phyloP scores from a whole-genome alignment of 1,140 invertebrate species.

The Heliconius hewitsoni region DNA sequence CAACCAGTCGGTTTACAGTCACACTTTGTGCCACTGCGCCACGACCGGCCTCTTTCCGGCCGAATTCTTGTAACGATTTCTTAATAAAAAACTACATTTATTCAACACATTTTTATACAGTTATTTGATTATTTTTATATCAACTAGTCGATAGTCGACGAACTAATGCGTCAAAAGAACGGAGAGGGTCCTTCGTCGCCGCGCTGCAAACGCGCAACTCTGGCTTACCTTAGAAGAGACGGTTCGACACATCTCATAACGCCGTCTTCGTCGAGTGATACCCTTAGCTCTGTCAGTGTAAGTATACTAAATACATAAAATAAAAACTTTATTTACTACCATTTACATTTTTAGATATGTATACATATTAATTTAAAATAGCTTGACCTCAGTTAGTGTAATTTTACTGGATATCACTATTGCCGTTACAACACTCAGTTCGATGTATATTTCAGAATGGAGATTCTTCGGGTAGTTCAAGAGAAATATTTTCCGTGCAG shows the following conservation, averaged over 20 bases:
- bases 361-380: too few species aligned
- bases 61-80: neutral
- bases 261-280: constrained; percentile 79
- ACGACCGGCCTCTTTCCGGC: too few species aligned
- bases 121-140: neutral
- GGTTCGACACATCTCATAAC: constrained; percentile 81
- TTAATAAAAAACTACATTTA: constrained; percentile 20
- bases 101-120: neutral
- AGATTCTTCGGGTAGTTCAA: constrained; percentile 74
- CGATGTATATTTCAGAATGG: constrained; percentile 66
- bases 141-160: constrained; percentile 92
- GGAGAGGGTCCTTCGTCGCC: constrained; percentile 54
- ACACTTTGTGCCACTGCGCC: too few species aligned
- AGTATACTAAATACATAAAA: neutral
- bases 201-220: constrained; percentile 59
- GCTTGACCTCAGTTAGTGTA: too few species aligned
- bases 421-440: too few species aligned
- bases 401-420: too few species aligned
- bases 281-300: constrained; percentile 72
- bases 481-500: constrained; percentile 80
- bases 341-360: too few species aligned
- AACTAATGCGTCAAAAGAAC: constrained; percentile 91
- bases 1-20: too few species aligned
- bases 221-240: constrained; percentile 81
- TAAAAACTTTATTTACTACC: too few species aligned